Base-by-base conservation (phyloP, 2,797 vertebrate genomes). In the Poecilia velifera region DNA sequence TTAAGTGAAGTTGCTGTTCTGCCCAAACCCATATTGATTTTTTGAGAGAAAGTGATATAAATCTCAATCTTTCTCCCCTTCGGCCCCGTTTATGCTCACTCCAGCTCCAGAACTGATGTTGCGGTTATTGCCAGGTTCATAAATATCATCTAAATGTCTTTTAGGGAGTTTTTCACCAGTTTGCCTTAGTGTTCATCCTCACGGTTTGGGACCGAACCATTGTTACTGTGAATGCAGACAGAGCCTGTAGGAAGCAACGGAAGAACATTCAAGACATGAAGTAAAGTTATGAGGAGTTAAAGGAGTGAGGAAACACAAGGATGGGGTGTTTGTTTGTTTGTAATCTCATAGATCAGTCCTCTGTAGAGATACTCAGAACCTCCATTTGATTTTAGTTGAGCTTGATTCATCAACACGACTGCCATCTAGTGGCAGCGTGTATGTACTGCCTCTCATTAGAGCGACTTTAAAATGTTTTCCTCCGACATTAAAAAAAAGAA, bases 381-480 rank as follows among this genome's bases (percentile, higher is more conserved):
- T 79, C 71, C 72, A 71, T 62, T 8, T 80, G 80, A 75, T 41
- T 66, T 76, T 39, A 1, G 36, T 39, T 49, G 7, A 43, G 45
- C 39, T 16, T 77, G 22, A 73, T 64, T 47, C 77, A 87, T 74
- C 53, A 73, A 51, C 88, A 80, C 93, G 72, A 72, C 84, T 92
- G 94, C 91, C 93, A 92, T 77, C 94, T 93, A 88, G 81, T 91
- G 92, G 85, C 76, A 73, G 47, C 49, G 36, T 43, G 6, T 49
- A 16, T 74, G 9, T 2, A 62, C 10, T 18, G 22, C 31, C 41
- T 41, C 22, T 41, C 22, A 22, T 55, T 47, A 10, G 43, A 68
- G 73, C 9, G 9, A 16, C 8, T 49, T 0, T 34, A n/a, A 20
- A 59, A 43, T 39, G 13, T 41, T 73, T 57, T 68, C 41, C 66